Conservation (phyloP, 2,113 vertebrate genomes). For the Garra rufa region DNA sequence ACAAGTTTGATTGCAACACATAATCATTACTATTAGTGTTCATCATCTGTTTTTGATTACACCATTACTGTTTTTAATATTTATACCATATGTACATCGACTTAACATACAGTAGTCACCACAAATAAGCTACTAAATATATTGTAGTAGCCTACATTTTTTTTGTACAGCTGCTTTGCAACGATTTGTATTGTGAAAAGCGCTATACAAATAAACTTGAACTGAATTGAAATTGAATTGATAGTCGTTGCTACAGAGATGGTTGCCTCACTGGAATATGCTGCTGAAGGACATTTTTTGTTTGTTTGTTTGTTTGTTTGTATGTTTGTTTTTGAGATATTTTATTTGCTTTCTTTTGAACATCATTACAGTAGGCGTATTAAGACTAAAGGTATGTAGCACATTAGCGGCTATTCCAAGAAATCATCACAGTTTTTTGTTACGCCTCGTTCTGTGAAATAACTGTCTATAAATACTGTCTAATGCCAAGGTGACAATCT, state of each 20-base stretch:
- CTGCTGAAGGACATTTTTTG: background rate
- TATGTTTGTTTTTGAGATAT: background rate
- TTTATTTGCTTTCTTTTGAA: background rate
- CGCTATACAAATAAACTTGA: too few relatives aligned
- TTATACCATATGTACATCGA: too few relatives aligned
- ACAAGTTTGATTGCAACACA: too few relatives aligned
- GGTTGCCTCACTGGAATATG: background rate
- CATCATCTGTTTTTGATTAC: too few relatives aligned
- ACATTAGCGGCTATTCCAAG: background rate
- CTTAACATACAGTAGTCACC: too few relatives aligned
- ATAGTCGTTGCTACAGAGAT: background rate
- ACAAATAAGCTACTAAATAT: too few relatives aligned
- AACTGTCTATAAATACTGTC: background rate
- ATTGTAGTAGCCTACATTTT: too few relatives aligned
- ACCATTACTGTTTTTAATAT: too few relatives aligned
- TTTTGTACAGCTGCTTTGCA: too few relatives aligned
- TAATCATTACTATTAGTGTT: too few relatives aligned
- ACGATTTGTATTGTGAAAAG: too few relatives aligned
- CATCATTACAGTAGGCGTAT: background rate
- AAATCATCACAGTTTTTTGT: background rate
- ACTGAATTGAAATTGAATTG: too few relatives aligned
- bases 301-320: background rate
- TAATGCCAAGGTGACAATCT: background rate
- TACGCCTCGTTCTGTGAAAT: background rate
- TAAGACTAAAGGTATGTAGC: background rate